phyloP scores from a whole-genome alignment of 2,797 vertebrate genomes.

The Neomorphus geoffroyi region DNA sequence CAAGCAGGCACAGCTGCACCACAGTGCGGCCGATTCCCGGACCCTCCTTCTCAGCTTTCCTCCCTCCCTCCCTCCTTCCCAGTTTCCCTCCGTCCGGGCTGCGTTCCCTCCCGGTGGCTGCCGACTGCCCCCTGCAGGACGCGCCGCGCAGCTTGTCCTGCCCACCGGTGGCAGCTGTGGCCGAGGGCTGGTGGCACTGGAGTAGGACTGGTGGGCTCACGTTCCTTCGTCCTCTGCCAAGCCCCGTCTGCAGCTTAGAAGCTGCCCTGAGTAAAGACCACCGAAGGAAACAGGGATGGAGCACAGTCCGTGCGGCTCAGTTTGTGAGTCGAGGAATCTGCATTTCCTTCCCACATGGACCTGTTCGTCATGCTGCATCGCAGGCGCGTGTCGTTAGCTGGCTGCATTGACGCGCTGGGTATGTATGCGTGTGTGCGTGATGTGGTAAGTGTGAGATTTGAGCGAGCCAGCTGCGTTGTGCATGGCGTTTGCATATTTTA shows the following conservation, averaged over 20 bases:
- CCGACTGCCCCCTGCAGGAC: constrained; percentile 41
- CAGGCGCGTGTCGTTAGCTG: not conserved
- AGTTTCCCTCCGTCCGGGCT: not conserved
- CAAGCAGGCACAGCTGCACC: too few relatives aligned
- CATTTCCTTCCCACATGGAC: not conserved
- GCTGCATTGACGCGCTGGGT: not conserved
- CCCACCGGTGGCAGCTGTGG: not conserved
- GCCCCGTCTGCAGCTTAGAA: not conserved
- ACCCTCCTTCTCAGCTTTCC: not conserved
- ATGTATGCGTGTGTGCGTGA: not conserved
- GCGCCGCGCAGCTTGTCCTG: too few relatives aligned
- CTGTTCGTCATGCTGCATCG: not conserved
- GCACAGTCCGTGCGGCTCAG: rapidly evolving
- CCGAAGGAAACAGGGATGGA: not conserved
- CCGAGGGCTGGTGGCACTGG: not conserved
- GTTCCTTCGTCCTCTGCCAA: not conserved
- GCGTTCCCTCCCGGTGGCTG: not conserved
- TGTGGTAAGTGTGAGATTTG: not conserved
- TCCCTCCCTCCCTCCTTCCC: not conserved
- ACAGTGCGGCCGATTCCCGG: not conserved
- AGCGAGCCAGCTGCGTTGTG: not conserved
- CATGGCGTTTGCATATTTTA: constrained; percentile 17
- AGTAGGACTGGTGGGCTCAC: not conserved
- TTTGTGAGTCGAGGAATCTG: too few relatives aligned
- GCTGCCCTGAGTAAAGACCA: not conserved